Conservation (phyloP, 1,140 invertebrate species). For the Macrostomum lignano region DNA sequence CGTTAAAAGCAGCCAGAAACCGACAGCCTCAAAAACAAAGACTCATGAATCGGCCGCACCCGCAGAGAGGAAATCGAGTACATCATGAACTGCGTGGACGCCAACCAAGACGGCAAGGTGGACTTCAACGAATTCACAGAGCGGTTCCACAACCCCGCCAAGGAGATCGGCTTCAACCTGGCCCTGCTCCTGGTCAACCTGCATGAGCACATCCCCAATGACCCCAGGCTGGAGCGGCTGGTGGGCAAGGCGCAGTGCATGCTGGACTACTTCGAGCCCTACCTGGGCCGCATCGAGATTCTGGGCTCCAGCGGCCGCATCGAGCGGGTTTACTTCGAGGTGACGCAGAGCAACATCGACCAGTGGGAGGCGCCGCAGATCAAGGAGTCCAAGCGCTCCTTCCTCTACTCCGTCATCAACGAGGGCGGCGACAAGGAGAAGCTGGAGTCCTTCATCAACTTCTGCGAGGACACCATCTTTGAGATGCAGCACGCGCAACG, state of each 20-base stretch:
- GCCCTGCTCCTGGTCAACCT: conserved; percentile 90
- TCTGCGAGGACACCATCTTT: conserved; percentile 98
- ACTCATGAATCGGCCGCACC: too few species aligned
- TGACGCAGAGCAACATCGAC: conserved; percentile 94
- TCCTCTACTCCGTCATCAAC: conserved; percentile 89
- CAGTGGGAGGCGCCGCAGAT: conserved; percentile 99
- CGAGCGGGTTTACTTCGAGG: conserved; percentile 96
- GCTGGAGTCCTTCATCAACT: conserved; percentile 89
- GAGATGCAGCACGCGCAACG: conserved; percentile 31
- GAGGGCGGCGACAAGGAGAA: conserved; percentile 99
- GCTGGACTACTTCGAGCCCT: conserved; percentile 88
- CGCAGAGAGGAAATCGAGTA: conserved; percentile 73
- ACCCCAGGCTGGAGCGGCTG: conserved; percentile 56
- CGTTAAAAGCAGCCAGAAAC: too few species aligned
- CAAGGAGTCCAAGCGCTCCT: conserved; percentile 89
- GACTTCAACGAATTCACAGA: conserved; percentile 94
- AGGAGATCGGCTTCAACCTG: conserved; percentile 97
- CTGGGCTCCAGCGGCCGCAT: conserved; percentile 68
- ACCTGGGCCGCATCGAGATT: conserved; percentile 94
- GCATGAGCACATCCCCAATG: conserved; percentile 98
- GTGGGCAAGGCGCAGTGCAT: conserved; percentile 84
- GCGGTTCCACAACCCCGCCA: conserved; percentile 89
- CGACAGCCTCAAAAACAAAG: too few species aligned
- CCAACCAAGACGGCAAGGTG: conserved; percentile 92
- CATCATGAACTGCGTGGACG: conserved; percentile 78